Evolutionary conservation across 2,888 invertebrate species (phyloP).

Genomic region (Drosophila greeni): DNA sequence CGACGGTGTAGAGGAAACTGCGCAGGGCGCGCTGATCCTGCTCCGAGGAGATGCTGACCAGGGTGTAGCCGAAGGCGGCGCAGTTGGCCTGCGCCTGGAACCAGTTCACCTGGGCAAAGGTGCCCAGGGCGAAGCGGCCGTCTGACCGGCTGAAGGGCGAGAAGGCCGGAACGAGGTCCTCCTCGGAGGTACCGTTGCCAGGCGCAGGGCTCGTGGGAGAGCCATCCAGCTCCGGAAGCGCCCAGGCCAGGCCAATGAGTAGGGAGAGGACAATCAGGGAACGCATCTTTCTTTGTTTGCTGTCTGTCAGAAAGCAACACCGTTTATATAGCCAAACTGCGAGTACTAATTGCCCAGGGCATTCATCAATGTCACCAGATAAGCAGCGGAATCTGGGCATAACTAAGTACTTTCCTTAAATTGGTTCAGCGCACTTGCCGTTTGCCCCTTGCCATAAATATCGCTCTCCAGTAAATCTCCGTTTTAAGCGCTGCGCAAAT

Average conservation of each 20-base stretch:
- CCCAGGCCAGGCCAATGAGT: slow-evolving; percentile 17
- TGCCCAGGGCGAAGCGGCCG: slow-evolving; percentile 46
- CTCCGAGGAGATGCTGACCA: slow-evolving; percentile 49
- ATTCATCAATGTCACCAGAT: slow-evolving; percentile 47
- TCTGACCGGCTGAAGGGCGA: slow-evolving; percentile 35
- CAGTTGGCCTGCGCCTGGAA: slow-evolving; percentile 53
- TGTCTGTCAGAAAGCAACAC: neutral
- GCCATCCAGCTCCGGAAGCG: neutral
- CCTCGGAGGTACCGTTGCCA: slow-evolving; percentile 4
- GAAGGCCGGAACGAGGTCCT: slow-evolving; percentile 15
- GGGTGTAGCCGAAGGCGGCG: slow-evolving; percentile 45
- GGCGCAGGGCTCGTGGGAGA: slow-evolving; percentile 1
- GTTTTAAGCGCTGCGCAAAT: slow-evolving; percentile 49
- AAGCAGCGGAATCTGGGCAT: slow-evolving; percentile 26
- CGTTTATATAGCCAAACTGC: slow-evolving; percentile 19
- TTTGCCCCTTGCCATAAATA: slow-evolving; percentile 45
- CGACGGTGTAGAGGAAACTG: slow-evolving; percentile 32
- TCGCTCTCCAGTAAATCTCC: slow-evolving; percentile 47
- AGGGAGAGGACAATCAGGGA: slow-evolving; percentile 22
- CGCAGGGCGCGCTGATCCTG: slow-evolving; percentile 33
- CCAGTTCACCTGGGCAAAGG: slow-evolving; percentile 50
- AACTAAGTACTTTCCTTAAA: slow-evolving; percentile 22
- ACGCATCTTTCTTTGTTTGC: slow-evolving; percentile 27
- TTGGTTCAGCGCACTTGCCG: slow-evolving; percentile 28
- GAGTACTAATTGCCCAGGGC: slow-evolving; percentile 33